Evolutionary conservation across 2,888 invertebrate genomes (phyloP).

Genomic region (Platycheirus albimanus): DNA sequence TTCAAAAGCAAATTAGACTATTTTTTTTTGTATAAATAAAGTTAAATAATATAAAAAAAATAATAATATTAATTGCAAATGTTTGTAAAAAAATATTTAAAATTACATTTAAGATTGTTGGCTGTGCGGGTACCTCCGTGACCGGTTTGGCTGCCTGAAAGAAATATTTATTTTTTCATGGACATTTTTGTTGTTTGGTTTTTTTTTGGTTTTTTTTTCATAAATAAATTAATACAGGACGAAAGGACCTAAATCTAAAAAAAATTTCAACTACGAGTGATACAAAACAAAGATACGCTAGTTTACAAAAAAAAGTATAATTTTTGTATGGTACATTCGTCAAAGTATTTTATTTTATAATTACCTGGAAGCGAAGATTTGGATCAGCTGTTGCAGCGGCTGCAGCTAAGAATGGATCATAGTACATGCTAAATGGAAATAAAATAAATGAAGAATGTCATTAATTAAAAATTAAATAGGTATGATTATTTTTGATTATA

Average conservation of each 20-base stretch:
- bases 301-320: background rate
- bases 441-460: conserved; percentile 48
- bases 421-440: conserved; percentile 90
- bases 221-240: conserved; percentile 64
- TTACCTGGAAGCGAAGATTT: conserved; percentile 95
- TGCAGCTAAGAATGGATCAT: conserved; percentile 97
- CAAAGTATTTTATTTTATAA: conserved; percentile 40
- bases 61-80: conserved; percentile 62
- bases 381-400: conserved; percentile 92
- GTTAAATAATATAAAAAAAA: conserved; percentile 51
- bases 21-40: conserved; percentile 36
- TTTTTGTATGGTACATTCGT: background rate
- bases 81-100: conserved; percentile 76
- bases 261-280: conserved; percentile 44
- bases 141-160: conserved; percentile 89
- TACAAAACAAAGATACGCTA: conserved; percentile 62
- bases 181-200: conserved; percentile 48
- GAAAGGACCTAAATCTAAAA: conserved; percentile 44
- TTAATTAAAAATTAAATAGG: conserved; percentile 27
- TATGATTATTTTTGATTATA: background rate
- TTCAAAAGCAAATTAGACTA: conserved; percentile 66
- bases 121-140: conserved; percentile 86
- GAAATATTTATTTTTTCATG: conserved; percentile 81
- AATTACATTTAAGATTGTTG: conserved; percentile 83
- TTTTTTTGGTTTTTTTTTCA: conserved; percentile 39